Evolutionary conservation across 2,888 invertebrate genomes (phyloP), one percentile per base, ranked within the genome.

Genomic region (Temnothorax rugatulus): DNA sequence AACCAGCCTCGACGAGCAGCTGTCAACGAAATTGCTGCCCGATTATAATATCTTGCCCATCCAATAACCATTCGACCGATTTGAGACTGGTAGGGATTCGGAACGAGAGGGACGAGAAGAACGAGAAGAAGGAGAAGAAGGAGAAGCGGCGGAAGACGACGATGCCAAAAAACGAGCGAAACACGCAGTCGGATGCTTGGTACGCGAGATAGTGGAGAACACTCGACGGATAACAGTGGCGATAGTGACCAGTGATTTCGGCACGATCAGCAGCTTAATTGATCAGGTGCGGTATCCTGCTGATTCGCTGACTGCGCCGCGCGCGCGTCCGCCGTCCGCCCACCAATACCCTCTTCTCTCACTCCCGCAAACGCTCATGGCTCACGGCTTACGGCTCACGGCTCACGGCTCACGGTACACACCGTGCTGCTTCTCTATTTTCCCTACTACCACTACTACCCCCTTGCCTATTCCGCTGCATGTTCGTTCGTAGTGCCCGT

Each of bases 231-330:
- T 89, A 90, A 81, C 83, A 82, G 84, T 88, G 85, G 73, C 87
- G 77, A 66, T 79, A 82, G 73, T 74, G 77, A 54, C 85, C 84
- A 84, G 82, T 86, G 85, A 85, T 87, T 82, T 75, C 81, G 85
- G 64, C 86, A 82, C 83, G 76, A 89, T 89, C 84, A 86, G 64
- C 89, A 89, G 87, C 89, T 87, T 92, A 91, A 91, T 91, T 92
- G 92, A 91, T 92, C 92, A 91, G 90, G 91, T 92, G 90, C 87
- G 89, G 88, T 91, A 91, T 90, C 63, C 54, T 59, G 84, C 84
- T 83, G 69, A 83, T 50, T 66, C 74, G 52, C 84, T 63, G 54
- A 86, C 73, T 81, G 59, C 69, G 84, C 68, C 74, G 64, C 83
- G 76, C 83, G 79, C 87, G 85, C 87, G 77, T 82, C 41, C 74